Evolutionary conservation across 2,797 vertebrate genomes (phyloP).

Genomic region (Masticophis lateralis): DNA sequence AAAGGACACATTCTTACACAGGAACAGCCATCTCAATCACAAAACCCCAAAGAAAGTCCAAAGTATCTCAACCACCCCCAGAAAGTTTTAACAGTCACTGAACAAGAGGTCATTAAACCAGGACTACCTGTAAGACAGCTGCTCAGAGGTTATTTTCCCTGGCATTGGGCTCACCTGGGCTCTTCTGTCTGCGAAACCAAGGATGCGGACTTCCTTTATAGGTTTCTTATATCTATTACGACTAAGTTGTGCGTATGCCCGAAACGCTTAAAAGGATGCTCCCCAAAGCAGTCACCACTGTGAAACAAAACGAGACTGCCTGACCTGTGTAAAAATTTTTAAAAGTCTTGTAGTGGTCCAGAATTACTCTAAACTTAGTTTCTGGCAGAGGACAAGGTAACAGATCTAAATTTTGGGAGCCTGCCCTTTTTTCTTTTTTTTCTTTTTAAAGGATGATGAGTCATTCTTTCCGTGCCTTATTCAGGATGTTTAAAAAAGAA

Average conservation of each 20-base stretch:
- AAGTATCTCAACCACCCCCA: too few relatives aligned
- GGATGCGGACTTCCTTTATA: not conserved
- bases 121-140: not conserved
- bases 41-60: too few relatives aligned
- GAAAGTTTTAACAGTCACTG: not conserved
- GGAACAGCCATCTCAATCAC: too few relatives aligned
- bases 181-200: not conserved
- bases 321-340: not conserved
- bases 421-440: not conserved
- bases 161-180: not conserved
- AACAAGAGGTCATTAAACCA: not conserved
- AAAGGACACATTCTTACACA: too few relatives aligned
- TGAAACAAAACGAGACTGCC: not conserved
- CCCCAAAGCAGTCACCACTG: not conserved
- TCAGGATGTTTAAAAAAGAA: not conserved
- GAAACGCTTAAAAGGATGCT: not conserved
- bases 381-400: not conserved
- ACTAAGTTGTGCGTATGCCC: not conserved
- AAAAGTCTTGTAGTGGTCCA: not conserved
- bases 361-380: not conserved
- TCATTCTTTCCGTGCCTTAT: not conserved
- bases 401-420: not conserved
- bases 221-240: not conserved
- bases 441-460: not conserved
- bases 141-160: too few relatives aligned